phyloP scores from a whole-genome alignment of 2,113 vertebrate genomes.

The Zosterops japonicus region DNA sequence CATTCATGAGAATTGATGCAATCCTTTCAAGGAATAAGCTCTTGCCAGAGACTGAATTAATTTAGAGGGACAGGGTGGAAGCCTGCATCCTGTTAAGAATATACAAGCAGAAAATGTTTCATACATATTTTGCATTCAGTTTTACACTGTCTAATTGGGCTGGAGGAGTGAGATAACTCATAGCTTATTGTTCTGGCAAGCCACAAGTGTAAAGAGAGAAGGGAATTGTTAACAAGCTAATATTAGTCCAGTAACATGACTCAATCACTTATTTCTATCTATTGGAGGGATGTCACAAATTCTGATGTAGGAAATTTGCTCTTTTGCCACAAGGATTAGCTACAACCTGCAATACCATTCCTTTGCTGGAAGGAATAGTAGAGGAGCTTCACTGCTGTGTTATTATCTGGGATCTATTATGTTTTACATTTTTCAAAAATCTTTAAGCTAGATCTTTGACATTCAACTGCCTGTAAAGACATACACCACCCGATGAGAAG shows the following conservation, averaged over 20 bases:
- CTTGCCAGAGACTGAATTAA: constrained; percentile 67
- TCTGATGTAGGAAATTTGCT: constrained; percentile 47
- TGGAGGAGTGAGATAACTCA: constrained; percentile 63
- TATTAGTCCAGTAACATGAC: constrained; percentile 64
- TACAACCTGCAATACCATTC: constrained; percentile 58
- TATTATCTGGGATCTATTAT: constrained; percentile 91
- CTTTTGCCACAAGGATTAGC: constrained; percentile 72
- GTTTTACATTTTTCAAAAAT: constrained; percentile 90
- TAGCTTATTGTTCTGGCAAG: constrained; percentile 55
- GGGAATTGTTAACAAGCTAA: constrained; percentile 67
- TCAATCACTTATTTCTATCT: constrained; percentile 48
- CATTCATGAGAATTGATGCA: constrained; percentile 59
- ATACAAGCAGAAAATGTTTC: constrained; percentile 38
- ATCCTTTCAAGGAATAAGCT: constrained; percentile 63
- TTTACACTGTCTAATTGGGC: constrained; percentile 69
- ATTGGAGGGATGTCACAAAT: constrained; percentile 63
- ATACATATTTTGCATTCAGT: constrained; percentile 54
- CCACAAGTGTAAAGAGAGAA: constrained; percentile 55
- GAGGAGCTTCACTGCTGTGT: constrained; percentile 82
- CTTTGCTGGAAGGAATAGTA: constrained; percentile 77
- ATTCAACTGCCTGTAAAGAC: constrained; percentile 88
- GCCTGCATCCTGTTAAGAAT: constrained; percentile 16
- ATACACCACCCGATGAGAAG: constrained; percentile 86
- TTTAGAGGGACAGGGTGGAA: constrained; percentile 18
- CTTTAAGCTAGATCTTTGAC: constrained; percentile 90